Conservation (phyloP, 2,888 invertebrate species). For the Tuberolachnus salignus region DNA sequence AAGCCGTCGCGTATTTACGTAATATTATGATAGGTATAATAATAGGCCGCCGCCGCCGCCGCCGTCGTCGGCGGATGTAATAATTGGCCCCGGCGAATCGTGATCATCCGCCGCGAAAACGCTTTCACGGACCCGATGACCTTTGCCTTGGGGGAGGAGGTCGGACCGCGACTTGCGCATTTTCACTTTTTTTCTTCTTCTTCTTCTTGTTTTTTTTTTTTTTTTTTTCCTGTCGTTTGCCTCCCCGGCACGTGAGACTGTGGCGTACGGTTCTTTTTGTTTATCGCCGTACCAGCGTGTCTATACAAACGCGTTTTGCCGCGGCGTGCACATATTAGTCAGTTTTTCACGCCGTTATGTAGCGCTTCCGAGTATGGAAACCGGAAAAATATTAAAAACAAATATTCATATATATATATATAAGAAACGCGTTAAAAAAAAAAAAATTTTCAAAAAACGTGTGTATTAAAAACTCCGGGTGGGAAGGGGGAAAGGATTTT, state of each 20-base stretch:
- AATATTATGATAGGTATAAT: neutral
- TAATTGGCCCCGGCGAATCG: conserved; percentile 44
- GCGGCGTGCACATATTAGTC: too few species aligned
- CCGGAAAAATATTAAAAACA: too few species aligned
- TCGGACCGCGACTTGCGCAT: conserved; percentile 33
- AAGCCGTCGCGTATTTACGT: neutral
- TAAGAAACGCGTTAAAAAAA: too few species aligned
- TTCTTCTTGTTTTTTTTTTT: neutral
- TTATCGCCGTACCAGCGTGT: too few species aligned
- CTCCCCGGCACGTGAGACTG: neutral
- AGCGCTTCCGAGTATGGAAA: too few species aligned
- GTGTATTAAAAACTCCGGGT: too few species aligned
- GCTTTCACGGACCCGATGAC: conserved; percentile 47
- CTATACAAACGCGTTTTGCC: too few species aligned
- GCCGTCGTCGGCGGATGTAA: neutral
- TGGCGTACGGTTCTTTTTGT: neutral
- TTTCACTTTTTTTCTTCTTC: conserved; percentile 39
- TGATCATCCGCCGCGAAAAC: conserved; percentile 32
- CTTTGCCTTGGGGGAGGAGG: neutral
- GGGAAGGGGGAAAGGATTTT: too few species aligned
- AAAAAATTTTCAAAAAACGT: too few species aligned
- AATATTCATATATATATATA: too few species aligned
- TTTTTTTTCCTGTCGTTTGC: neutral
- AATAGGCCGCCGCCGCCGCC: neutral
- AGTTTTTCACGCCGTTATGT: too few species aligned